Conservation (phyloP, 1,140 invertebrate genomes). For the Galendromus occidentalis region DNA sequence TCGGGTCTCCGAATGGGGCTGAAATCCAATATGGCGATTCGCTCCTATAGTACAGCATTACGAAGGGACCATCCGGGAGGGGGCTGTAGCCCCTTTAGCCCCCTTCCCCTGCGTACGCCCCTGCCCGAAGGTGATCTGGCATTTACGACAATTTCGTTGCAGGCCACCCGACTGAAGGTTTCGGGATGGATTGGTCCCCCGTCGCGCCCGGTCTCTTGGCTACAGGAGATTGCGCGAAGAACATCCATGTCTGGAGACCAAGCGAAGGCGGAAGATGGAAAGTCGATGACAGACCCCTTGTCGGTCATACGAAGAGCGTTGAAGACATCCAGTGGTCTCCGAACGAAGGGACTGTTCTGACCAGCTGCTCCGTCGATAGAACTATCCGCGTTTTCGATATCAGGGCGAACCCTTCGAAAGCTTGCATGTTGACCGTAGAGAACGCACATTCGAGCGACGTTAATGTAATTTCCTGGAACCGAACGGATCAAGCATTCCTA, state of each 20-base stretch:
- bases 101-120: too few relatives aligned
- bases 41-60: too few relatives aligned
- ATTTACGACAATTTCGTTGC: too few relatives aligned
- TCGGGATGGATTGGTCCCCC: constrained; percentile 76
- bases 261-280: constrained; percentile 50
- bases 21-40: too few relatives aligned
- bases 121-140: too few relatives aligned
- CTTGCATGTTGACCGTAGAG: constrained; percentile 70
- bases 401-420: constrained; percentile 55
- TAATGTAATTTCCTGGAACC: constrained; percentile 96
- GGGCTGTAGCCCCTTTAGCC: too few relatives aligned
- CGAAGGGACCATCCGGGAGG: too few relatives aligned
- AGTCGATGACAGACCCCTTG: constrained; percentile 66
- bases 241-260: constrained; percentile 82
- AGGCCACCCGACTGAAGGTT: constrained; percentile 68
- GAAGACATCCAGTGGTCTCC: constrained; percentile 99
- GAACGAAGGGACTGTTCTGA: constrained; percentile 71
- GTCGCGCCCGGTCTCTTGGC: constrained; percentile 51
- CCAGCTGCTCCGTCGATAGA: constrained; percentile 85
- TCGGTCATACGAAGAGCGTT: constrained; percentile 72
- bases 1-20: too few relatives aligned
- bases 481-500: constrained; percentile 60
- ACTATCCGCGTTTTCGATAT: constrained; percentile 47
- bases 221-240: constrained; percentile 69
- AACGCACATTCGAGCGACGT: constrained; percentile 78